Evolutionary conservation across 2,113 vertebrate genomes (phyloP), one percentile per base, ranked within the genome.

Genomic region (Haemorhous mexicanus): DNA sequence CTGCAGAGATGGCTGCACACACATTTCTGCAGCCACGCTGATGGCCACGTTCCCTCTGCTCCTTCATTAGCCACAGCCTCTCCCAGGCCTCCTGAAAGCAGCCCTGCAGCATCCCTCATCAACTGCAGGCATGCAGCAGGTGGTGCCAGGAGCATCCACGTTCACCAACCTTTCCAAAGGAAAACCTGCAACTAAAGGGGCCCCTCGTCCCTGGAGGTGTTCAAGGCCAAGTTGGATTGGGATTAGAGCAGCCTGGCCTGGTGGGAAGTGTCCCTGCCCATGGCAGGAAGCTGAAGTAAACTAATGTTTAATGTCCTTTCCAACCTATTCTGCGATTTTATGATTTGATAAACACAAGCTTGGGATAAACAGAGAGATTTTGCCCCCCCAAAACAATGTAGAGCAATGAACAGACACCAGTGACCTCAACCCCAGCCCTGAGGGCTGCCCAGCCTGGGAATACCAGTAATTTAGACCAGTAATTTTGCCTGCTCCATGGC

Each of bases 361-460:
- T 3, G 11, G 53, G 23, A 1, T 64, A 32, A 43, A n/a, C 0
- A n/a, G 6, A 80, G 11, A 23, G 44, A n/a, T 62, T 58, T 35
- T 53, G 13, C 33, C 4, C 16, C 13, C 24, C 16, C 35, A 15
- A 4, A 35, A 47, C 43, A 27, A 21, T 2, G 7, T 32, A 92
- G 41, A 46, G 16, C 11, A 23, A 35, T 0, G 13, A 87, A n/a
- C 56, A 35, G 64, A 44, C 20, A 20, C 23, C 66, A 78, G 23
- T 26, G 70, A 77, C 74, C 73, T 43, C 16, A 7, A 9, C 13
- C 37, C 46, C 81, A 80, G 64, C 32, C 79, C 85, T 28, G 61
- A 27, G 63, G 28, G 17, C 80, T 62, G 50, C 77, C 89, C 93
- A 91, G 88, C 59, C 75, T 95, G 91, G 73, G 84, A 95, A 92